These are phyloP conservation scores for Sula dactylatra DNA, from an alignment of 2,113 vertebrate species.

Conservation along the genomic window DNA sequence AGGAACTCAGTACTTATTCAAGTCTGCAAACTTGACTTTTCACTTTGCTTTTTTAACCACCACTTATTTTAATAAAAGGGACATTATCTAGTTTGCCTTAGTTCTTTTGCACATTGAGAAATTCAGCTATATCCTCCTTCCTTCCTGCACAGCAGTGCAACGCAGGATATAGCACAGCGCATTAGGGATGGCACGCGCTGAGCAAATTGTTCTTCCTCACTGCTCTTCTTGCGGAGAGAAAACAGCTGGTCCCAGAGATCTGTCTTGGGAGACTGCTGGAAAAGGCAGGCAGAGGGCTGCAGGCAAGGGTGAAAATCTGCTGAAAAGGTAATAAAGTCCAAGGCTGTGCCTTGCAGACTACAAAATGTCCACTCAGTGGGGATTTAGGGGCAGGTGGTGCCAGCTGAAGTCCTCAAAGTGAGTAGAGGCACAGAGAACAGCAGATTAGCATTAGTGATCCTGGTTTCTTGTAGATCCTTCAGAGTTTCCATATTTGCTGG, in stretches of 20 bases:
- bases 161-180: neutral
- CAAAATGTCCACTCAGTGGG: neutral
- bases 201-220: neutral
- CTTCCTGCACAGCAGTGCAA: neutral
- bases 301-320: neutral
- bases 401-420: neutral
- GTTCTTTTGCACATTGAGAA: neutral
- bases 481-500: neutral
- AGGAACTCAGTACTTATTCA: neutral
- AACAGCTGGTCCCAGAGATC: neutral
- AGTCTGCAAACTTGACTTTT: neutral
- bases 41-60: neutral
- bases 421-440: neutral
- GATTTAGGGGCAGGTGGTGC: neutral
- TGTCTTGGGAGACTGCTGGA: neutral
- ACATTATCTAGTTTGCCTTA: neutral
- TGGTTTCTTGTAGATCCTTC: neutral
- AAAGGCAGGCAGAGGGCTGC: neutral
- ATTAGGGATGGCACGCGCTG: neutral
- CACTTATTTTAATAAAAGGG: neutral
- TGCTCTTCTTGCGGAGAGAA: neutral
- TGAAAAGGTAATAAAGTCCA: neutral
- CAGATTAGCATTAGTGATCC: neutral
- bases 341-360: neutral
- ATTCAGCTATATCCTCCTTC: neutral